Base-by-base conservation (phyloP, 1,140 invertebrate genomes). In the Paraescarpia echinospica region DNA sequence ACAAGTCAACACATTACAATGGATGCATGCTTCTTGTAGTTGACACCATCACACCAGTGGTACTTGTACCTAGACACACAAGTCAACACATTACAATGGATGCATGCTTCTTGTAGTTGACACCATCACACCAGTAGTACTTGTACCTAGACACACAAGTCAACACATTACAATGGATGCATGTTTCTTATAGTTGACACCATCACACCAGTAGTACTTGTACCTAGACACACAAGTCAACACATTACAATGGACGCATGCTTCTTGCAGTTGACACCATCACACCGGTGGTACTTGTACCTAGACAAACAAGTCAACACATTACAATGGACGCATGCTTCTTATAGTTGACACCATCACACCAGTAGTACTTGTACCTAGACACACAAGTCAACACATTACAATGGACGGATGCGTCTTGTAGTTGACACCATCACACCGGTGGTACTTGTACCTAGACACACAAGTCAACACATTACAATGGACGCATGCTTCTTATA, bases 231-330 rank as follows among this genome's bases (percentile, higher is more conserved):
- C 92, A 92, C n/a, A 88, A 77, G 27, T 91, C n/a, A n/a, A 41
- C 41, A 41, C 41, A 41, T 41, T 41, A n/a, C n/a, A 41, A 41
- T 41, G 12, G 12, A 4, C 41, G 12, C 41, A 41, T 41, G n/a
- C n/a, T 98, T 99, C 95, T 98, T 99, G 95, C 98, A 99, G 33
- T 96, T 95, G 48, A 97, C 97, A 93, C 98, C 98, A 96, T 99
- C 98, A 91, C 98, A 98, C 98, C 98, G 99, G 33, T 98, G 96
- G 96, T 99, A 99, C 95, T 99, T 98, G 96, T 98, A 99, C 93
- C 96, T 96, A 41, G 31, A 41, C 41, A 41, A 4, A 41, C 41
- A 41, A 41, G 41, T 6, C 41, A 41, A 41, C 41, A 41, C 41
- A 41, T 41, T 41, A n/a, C n/a, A 41, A 41, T 41, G 12, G 12